A percentile compares a stretch with the other conserved stretches of the same genome.
These are phyloP conservation scores for pig (Sus scrofa) DNA, from an alignment of 2,113 vertebrate species.

Conservation along the genomic window T2T-Sscrofa CM000812.6:23101501-23102000, in stretches of 20 bases:
- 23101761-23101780: not conserved
- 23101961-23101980: not conserved
- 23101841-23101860: not conserved
- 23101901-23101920: not conserved
- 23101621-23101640: not conserved
- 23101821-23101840: not conserved
- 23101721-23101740: not conserved
- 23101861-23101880: not conserved
- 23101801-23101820: not conserved
- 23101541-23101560: conserved; percentile 68
- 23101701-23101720: not conserved
- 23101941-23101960: not conserved
- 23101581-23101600: conserved; percentile 1
- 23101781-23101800: not conserved
- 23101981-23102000: not conserved
- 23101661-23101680: conserved; percentile 14
- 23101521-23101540: conserved; percentile 60
- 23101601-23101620: conserved; percentile 25
- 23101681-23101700: conserved; percentile 9
- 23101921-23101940: not conserved
- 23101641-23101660: not conserved
- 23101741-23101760: not conserved
- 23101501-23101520: conserved; percentile 60
- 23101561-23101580: conserved; percentile 35
- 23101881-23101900: not conserved